These are phyloP conservation scores for Desmodus rotundus DNA, from an alignment of 2,113 vertebrate genomes.

Conservation along the genomic window DNA sequence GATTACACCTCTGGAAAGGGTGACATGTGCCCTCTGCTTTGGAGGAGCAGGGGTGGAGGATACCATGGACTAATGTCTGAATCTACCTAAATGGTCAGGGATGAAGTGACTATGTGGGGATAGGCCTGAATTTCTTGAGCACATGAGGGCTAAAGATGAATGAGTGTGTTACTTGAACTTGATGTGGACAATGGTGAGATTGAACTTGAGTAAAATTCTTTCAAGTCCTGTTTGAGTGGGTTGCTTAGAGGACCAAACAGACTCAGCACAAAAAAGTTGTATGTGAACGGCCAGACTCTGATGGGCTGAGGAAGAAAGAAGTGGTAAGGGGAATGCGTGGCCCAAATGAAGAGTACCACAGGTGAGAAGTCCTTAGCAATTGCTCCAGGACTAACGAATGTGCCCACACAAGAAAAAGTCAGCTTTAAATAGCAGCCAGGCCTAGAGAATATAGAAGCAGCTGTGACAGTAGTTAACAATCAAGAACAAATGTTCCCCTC, in stretches of 20 bases:
- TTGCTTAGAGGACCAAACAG: background rate
- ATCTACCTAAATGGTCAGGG: background rate
- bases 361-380: background rate
- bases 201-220: background rate
- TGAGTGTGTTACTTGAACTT: background rate
- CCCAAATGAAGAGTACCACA: background rate
- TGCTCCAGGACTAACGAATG: background rate
- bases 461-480: background rate
- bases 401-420: background rate
- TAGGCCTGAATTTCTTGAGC: background rate
- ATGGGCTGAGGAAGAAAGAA: background rate
- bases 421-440: background rate
- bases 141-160: background rate
- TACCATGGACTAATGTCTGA: background rate
- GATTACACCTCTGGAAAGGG: background rate
- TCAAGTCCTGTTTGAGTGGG: background rate
- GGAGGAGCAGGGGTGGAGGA: background rate
- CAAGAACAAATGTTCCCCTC: background rate
- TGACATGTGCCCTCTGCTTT: fast-evolving
- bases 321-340: background rate
- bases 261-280: background rate
- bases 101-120: background rate
- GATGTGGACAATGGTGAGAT: background rate
- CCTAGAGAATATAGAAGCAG: background rate
- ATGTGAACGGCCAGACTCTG: background rate